A percentile compares a stretch with the other conserved stretches of the same genome.
These are phyloP conservation scores for Globia sparganii DNA, from an alignment of 2,888 invertebrate species.

Conservation along the genomic window DNA sequence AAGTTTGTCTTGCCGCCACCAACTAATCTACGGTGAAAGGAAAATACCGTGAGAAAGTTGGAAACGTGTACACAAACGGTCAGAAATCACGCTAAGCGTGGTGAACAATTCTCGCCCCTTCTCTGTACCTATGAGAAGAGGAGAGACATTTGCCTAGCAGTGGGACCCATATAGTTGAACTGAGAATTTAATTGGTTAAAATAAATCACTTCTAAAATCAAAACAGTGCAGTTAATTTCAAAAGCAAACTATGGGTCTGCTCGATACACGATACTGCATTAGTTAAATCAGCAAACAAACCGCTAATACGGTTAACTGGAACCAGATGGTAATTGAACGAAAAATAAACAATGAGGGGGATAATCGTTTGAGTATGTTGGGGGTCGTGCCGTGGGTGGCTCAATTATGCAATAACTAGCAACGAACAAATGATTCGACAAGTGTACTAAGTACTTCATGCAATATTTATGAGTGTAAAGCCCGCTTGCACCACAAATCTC, in stretches of 20 bases:
- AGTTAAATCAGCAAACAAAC: conserved; percentile 76
- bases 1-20: not conserved
- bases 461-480: conserved; percentile 35
- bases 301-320: conserved; percentile 74
- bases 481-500: not conserved
- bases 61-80: not conserved
- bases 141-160: not conserved
- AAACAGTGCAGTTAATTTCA: conserved; percentile 35
- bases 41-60: not conserved
- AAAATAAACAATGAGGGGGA: conserved; percentile 85
- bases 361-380: conserved; percentile 79
- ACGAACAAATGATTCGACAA: conserved; percentile 80
- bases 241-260: conserved; percentile 35
- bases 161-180: not conserved
- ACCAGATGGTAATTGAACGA: conserved; percentile 84
- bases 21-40: not conserved
- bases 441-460: conserved; percentile 41
- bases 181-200: not conserved
- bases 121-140: not conserved
- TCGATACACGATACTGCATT: conserved; percentile 63
- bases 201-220: conserved; percentile 15
- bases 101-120: not conserved
- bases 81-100: not conserved
- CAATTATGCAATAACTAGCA: conserved; percentile 88
- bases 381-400: conserved; percentile 87